Evolutionary conservation across 2,888 invertebrate genomes (phyloP), one percentile per base, ranked within the genome.

Genomic region (Lumbricus terrestris): DNA sequence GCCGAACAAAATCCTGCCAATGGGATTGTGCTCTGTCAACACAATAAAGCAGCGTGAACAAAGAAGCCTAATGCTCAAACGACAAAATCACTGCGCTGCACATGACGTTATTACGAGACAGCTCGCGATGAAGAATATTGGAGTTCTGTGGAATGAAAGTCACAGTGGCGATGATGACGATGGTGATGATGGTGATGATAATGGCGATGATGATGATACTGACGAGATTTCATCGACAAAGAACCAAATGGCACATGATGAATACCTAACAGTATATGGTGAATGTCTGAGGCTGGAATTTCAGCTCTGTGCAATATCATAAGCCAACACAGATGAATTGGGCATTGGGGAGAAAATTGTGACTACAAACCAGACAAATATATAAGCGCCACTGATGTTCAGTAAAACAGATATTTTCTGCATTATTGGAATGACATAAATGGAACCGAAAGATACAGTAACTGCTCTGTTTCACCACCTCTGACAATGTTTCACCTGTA

Each of bases 21-120:
- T n/a, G n/a, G 69, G 69, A 69, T 69, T 69, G 69, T n/a, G n/a
- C 13, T 69, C 69, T 69, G 69, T 69, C 69, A 69, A 69, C 69
- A 69, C 69, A 69, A 69, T 69, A 69, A 69, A 69, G 69, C 69
- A n/a, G 16, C 69, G 6, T 16, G 69, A 69, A 69, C 69, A 69
- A 69, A 69, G 69, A 69, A 69, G 8, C 69, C 69, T 69, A 69
- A 69, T 69, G 69, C 11, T 69, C 69, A 29, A 69, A 29, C 69
- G 69, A 69, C 69, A 69, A n/a, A 69, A n/a, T n/a, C 69, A 69
- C 69, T 69, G 69, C 69, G n/a, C 29, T n/a, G 69, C 69, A 69
- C 69, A 69, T n/a, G n/a, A 69, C n/a, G 69, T 69, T 69, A 69
- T 69, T 69, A 69, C 69, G n/a, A n/a, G 69, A n/a, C n/a, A n/a